phyloP scores from a whole-genome alignment of 2,113 vertebrate species.

The Nothocercus julius region DNA sequence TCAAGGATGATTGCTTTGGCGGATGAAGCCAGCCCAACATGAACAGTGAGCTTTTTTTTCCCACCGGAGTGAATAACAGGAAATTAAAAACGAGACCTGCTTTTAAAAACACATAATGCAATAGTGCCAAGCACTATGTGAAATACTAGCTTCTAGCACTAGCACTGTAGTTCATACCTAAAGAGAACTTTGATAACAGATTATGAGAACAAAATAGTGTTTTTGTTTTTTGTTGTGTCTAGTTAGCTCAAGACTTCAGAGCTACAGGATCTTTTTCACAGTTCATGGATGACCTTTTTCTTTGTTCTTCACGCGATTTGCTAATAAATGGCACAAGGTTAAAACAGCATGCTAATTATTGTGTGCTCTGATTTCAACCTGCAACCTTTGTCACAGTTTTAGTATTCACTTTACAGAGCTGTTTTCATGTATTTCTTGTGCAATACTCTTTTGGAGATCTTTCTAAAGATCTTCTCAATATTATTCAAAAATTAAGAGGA shows the following conservation, averaged over 20 bases:
- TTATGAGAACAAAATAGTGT: background rate
- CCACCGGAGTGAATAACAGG: slow-evolving; percentile 15
- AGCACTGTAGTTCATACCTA: background rate
- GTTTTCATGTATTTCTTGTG: background rate
- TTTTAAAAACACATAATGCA: background rate
- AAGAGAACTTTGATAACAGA: background rate
- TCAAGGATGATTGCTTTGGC: slow-evolving; percentile 79
- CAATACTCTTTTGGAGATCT: background rate
- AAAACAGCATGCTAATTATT: background rate
- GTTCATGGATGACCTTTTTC: background rate
- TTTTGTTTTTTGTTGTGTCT: background rate
- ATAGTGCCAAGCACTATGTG: background rate
- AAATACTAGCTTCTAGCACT: background rate
- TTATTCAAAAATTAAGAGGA: background rate
- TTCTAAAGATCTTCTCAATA: background rate
- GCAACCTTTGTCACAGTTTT: slow-evolving; percentile 2
- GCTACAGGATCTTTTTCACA: background rate
- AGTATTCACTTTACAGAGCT: background rate
- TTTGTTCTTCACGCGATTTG: background rate
- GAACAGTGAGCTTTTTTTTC: slow-evolving; percentile 78
- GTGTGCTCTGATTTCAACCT: background rate
- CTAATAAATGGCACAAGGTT: background rate
- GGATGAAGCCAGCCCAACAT: slow-evolving; percentile 79
- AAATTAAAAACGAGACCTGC: slow-evolving; percentile 4
- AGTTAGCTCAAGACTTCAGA: background rate